Base-by-base conservation (phyloP, 2,888 invertebrate genomes). In the Slavum lentiscoides region DNA sequence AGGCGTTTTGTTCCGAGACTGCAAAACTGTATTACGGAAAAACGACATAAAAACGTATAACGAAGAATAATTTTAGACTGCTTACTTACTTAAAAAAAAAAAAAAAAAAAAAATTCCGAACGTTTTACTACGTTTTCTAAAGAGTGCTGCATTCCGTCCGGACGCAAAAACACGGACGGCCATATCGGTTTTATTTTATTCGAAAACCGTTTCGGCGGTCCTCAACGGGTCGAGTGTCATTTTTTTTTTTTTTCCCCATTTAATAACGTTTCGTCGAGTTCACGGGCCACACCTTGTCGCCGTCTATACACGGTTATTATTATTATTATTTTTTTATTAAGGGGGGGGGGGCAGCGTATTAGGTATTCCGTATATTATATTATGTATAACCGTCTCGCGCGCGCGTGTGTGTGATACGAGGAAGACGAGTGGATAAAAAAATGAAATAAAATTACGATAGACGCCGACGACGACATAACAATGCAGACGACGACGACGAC, bases 391-490 rank as follows among this genome's bases (percentile, higher is more conserved):
- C 37, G 58, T 9, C 13, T 55, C 55, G 55, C 7, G 19, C 4
- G 17, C 61, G 30, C 43, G 43, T 19, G 23, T 6, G 43, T 43
- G 43, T 43, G 49, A 23, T 13, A 43, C 39, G 30, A 53, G n/a
- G 21, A 64, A 59, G 67, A 67, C 2, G 67, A 67, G 67, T 67
- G 67, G 15, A 53, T 37, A 37, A 74, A 49, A 62, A 59, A 62
- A n/a, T 30, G 30, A 70, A 58, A 70, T 17, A 23, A 37, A 70
- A 30, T 30, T 6, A 72, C 8, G 58, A 67, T 59, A 67, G 67
- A 76, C 66, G 55, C 39, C 70, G 72, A 80, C 66, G 55, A 55
- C 70, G 72, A 80, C 64, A 64, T 37, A 66, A 80, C 80, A 80
- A 80, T 72, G 64, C 61, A 55, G 75, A 49, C 53, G 66, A 59